Evolutionary conservation across 2,888 invertebrate genomes (phyloP), one percentile per base, ranked within the genome.

Genomic region (Didymodactylos carnosus): DNA sequence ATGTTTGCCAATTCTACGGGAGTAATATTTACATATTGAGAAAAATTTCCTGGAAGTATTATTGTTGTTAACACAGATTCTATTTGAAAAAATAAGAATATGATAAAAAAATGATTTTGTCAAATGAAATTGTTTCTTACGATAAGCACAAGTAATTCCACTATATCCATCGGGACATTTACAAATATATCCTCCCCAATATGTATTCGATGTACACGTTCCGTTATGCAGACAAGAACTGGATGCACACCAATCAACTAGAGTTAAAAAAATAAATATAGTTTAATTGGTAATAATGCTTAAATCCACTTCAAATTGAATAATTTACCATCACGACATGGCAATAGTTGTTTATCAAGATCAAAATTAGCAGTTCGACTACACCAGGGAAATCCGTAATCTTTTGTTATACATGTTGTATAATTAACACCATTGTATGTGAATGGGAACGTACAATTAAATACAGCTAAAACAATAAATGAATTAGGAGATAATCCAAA

Each of bases 201-300:
- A 1, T 5, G 19, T 16, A 35, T 62, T 35, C 19, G 8, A 2
- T n/a, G 69, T 27, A 23, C 94, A 94, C 2, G 87, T 87, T 25
- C 75, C 75, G 39, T 72, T 69, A 39, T 75, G 72, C 23, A 49
- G 13, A 39, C 75, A 75, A 40, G 75, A 72, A 40, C 53, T 13
- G 19, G 72, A 72, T 19, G 72, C 70, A 51, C 75, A 75, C 46
- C 43, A 43, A 46, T 75, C 41, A 27, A 72, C 71, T 69, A 72
- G 19, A 8, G 4, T n/a, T 19, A 5, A n/a, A n/a, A n/a, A n/a
- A n/a, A n/a, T n/a, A n/a, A n/a, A n/a, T n/a, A n/a, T n/a, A n/a
- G n/a, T n/a, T n/a, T n/a, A n/a, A n/a, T n/a, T n/a, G n/a, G n/a
- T n/a, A n/a, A n/a, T n/a, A n/a, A n/a, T n/a, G n/a, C n/a, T n/a